Conservation (phyloP, 2,888 invertebrate genomes). For the Caenorhabditis wallacei region DNA sequence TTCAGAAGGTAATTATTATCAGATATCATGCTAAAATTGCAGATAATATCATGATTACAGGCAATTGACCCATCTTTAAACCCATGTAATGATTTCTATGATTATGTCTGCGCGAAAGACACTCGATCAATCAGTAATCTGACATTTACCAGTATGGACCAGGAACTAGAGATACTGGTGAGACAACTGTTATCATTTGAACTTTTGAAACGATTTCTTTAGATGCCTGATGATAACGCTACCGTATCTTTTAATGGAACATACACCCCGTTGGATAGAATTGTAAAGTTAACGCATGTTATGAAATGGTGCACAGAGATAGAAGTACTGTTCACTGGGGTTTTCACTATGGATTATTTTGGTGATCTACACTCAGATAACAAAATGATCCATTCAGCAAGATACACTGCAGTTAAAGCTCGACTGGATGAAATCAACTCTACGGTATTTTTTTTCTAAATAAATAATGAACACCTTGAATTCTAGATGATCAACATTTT, state of each 20-base stretch:
- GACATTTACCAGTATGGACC: constrained; percentile 37
- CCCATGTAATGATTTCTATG: constrained; percentile 58
- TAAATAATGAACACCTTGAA: neutral
- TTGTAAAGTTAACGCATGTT: constrained; percentile 43
- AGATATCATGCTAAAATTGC: no score
- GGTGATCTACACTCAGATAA: constrained; percentile 33
- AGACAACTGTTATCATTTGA: neutral
- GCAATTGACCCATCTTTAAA: neutral
- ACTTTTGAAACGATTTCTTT: constrained; percentile 2
- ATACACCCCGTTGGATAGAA: constrained; percentile 3
- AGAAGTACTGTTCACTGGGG: constrained; percentile 49
- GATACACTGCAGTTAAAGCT: constrained; percentile 35
- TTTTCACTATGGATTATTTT: constrained; percentile 41
- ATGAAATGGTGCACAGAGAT: constrained; percentile 60
- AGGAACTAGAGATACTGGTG: constrained; percentile 35
- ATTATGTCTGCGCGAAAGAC: constrained; percentile 51
- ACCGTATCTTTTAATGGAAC: constrained; percentile 26
- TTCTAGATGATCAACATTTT: constrained; percentile 47
- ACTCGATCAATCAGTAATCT: constrained; percentile 40
- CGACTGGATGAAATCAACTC: constrained; percentile 30
- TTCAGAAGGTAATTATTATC: constrained; percentile 16
- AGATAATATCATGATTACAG: no score
- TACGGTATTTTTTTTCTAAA: constrained; percentile 12
- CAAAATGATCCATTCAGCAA: constrained; percentile 43
- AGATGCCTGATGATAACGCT: constrained; percentile 39